Evolutionary conservation across 2,888 invertebrate species (phyloP), one percentile per base, ranked within the genome.

Genomic region (Trissonchulus latispiculum): DNA sequence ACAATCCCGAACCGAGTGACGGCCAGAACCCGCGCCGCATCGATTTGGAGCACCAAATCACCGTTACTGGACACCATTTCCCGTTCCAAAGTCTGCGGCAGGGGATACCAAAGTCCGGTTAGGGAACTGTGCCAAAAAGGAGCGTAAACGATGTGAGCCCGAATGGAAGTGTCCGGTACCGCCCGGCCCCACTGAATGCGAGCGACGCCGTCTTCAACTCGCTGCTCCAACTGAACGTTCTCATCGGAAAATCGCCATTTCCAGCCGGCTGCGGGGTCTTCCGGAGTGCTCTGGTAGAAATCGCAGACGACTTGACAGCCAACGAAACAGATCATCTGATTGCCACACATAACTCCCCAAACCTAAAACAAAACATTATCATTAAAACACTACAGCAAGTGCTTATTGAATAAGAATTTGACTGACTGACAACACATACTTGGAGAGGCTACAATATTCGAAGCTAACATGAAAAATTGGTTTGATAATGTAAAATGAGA

Each of bases 271-370:
- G 23, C 23, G 48, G 48, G 8, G 8, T 23, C 48, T 48, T 48
- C 8, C 8, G 8, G 8, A 15, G 48, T 8, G 8, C 8, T 15
- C 48, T 8, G 8, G 69, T 68, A 68, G 36, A 68, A 68, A 33
- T 33, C 33, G 36, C 69, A 68, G n/a, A 36, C 69, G 2, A 36
- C n/a, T 33, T 68, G 36, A 33, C 69, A 68, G 28, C 69, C 69
- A 33, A 36, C 31, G 36, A 68, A 68, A n/a, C 69, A 68, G 36
- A 68, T 36, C 32, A 68, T 36, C 8, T 32, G 36, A 68, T 68
- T 68, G 36, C 36, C 35, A n/a, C 69, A 68, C 69, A 68, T 68
- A 8, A 32, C 3, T n/a, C 69, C 69, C 69, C 69, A 68, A 68
- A 33, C 36, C 69, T 68, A n/a, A 31, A 68, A 68, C 36, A 68